Conservation (phyloP, 2,888 invertebrate genomes). For the Herminia tarsipennalis region DNA sequence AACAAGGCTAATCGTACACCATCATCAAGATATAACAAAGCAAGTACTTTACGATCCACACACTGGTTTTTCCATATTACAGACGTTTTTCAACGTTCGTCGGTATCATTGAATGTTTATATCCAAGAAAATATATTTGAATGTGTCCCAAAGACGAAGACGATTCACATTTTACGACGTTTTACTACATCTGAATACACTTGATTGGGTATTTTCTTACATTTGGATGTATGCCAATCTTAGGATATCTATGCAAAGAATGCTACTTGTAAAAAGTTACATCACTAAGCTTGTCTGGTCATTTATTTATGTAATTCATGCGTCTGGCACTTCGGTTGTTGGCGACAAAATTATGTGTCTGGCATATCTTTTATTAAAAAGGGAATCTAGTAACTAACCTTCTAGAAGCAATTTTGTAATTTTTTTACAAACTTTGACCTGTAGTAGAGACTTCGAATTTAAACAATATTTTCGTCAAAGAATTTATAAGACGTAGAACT, state of each 20-base stretch:
- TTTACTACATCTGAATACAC: constrained; percentile 35
- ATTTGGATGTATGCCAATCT: constrained; percentile 31
- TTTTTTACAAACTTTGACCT: too few relatives aligned
- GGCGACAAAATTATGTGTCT: too few relatives aligned
- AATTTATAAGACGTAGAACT: too few relatives aligned
- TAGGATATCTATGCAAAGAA: constrained; percentile 11
- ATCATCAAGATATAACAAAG: background rate
- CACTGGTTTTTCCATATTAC: too few relatives aligned
- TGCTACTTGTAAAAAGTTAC: constrained; percentile 7
- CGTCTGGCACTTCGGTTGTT: background rate
- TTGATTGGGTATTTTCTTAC: constrained; percentile 29
- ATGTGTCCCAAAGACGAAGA: constrained; percentile 31
- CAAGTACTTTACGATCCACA: background rate
- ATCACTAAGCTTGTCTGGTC: background rate
- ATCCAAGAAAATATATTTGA: constrained; percentile 18
- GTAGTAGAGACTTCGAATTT: too few relatives aligned
- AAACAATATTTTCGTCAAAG: too few relatives aligned
- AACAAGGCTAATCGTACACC: too few relatives aligned
- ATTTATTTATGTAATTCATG: background rate
- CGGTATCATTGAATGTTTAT: constrained; percentile 35
- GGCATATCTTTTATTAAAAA: too few relatives aligned
- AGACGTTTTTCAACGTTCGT: too few relatives aligned
- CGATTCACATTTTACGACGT: constrained; percentile 32
- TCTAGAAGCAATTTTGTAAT: too few relatives aligned
- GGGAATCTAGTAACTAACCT: too few relatives aligned